A percentile compares a stretch with the other conserved stretches of the same genome.
Conservation (phyloP, 2,888 invertebrate species). For the Cyrtodaria siliqua region DNA sequence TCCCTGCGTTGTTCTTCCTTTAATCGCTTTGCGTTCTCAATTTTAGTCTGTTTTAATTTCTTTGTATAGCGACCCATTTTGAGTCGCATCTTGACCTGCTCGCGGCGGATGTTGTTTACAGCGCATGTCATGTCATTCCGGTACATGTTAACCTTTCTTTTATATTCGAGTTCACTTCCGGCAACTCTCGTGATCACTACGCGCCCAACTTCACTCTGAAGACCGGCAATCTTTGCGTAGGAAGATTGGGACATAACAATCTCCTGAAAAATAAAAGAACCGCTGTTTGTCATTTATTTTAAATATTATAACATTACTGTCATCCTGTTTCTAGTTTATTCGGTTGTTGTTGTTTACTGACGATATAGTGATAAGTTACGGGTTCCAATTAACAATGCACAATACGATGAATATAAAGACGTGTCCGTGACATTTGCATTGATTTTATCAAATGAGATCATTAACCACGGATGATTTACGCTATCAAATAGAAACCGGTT, state of each 20-base stretch:
- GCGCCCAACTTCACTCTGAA: conserved; percentile 76
- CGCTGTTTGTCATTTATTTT: no score
- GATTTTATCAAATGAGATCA: no score
- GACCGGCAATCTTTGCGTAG: conserved; percentile 73
- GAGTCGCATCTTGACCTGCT: conserved; percentile 67
- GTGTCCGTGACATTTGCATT: no score
- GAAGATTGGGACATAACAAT: conserved; percentile 70
- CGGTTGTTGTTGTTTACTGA: no score
- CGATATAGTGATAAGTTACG: no score
- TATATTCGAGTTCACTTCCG: conserved; percentile 73
- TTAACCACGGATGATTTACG: no score
- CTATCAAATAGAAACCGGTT: no score
- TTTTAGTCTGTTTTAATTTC: conserved; percentile 61
- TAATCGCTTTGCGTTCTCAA: conserved; percentile 58
- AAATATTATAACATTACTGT: no score
- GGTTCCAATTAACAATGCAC: no score
- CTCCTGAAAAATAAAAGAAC: conserved; percentile 57
- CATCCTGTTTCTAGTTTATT: no score
- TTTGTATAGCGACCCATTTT: conserved; percentile 64
- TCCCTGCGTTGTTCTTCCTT: conserved; percentile 51
- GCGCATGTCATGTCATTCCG: conserved; percentile 70
- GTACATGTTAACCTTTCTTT: conserved; percentile 72
- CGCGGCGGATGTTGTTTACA: conserved; percentile 69
- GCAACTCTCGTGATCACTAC: conserved; percentile 75
- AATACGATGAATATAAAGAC: no score